These are phyloP conservation scores for Cydia amplana DNA, from an alignment of 1,140 invertebrate genomes.

Conservation along the genomic window DNA sequence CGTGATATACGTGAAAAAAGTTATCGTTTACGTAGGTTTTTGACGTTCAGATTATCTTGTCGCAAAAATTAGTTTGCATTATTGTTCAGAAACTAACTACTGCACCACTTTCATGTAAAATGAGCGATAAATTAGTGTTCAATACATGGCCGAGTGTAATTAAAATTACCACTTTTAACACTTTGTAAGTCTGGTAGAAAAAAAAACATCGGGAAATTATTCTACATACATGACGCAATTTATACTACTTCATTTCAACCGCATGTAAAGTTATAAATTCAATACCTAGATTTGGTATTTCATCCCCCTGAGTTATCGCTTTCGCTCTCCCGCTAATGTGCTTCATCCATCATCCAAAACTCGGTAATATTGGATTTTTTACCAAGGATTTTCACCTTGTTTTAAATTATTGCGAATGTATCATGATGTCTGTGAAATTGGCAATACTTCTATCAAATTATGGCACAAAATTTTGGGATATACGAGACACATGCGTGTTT, in stretches of 20 bases:
- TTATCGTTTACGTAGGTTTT: no score
- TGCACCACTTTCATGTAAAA: no score
- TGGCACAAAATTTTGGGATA: background rate
- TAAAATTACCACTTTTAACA: no score
- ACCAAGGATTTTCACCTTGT: constrained; percentile 11
- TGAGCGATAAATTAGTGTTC: no score
- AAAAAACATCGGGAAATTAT: background rate
- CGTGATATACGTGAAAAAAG: no score
- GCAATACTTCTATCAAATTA: background rate
- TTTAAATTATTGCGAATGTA: constrained; percentile 15
- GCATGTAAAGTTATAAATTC: constrained; percentile 31
- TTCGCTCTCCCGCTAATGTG: constrained; percentile 26
- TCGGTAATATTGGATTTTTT: constrained; percentile 31
- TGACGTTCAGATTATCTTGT: no score
- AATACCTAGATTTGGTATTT: constrained; percentile 32
- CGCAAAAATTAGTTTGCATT: no score
- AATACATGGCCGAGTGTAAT: no score
- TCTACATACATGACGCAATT: background rate
- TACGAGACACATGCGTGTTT: no score
- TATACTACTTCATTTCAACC: constrained; percentile 22
- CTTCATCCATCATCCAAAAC: constrained; percentile 27
- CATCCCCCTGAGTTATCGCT: constrained; percentile 28
- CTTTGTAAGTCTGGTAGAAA: no score
- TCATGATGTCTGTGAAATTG: constrained; percentile 16
- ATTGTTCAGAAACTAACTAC: no score